Evolutionary conservation across 2,888 invertebrate genomes (phyloP), one percentile per base, ranked within the genome.

Genomic region (Tetragonula carbonaria): DNA sequence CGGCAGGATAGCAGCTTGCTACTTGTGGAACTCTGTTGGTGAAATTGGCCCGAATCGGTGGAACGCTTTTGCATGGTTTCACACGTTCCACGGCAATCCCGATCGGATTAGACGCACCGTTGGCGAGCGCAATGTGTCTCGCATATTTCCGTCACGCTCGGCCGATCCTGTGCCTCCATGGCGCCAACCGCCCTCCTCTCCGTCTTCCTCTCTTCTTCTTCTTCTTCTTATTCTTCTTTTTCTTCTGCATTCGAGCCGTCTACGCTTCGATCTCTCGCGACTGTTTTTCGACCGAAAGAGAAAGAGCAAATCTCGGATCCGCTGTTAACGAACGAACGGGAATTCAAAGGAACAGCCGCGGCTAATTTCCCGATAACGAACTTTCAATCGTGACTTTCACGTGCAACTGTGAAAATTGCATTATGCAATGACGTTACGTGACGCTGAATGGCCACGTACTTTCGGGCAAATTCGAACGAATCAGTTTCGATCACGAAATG

Each of bases 61-160:
- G 79, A 89, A 87, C 77, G 86, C 83, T 86, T 90, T 79, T 77
- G 81, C 87, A 75, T 73, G 83, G 80, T 71, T 80, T 86, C 83
- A 82, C 88, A 78, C 86, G 85, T 89, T 81, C 85, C 88, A 80
- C 79, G 80, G 87, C 85, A 85, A 88, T 92, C 88, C 77, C 83
- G 86, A 90, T 91, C 89, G 90, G 92, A 91, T 90, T 88, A 91
- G 86, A 91, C 86, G 91, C 89, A 89, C 87, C 86, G 87, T 88
- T 90, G 89, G 87, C 91, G 87, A 90, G 89, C 89, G 91, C 91
- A 90, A 92, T 93, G 93, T 92, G 93, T 92, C 91, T 93, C 91
- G 92, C 91, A 93, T 93, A 94, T 93, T 94, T 93, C 91, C 91
- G 92, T 93, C 92, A 93, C 92, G 93, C 92, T 92, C 89, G 88